phyloP scores from a whole-genome alignment of 2,888 invertebrate species.

The Sesamia inferens region DNA sequence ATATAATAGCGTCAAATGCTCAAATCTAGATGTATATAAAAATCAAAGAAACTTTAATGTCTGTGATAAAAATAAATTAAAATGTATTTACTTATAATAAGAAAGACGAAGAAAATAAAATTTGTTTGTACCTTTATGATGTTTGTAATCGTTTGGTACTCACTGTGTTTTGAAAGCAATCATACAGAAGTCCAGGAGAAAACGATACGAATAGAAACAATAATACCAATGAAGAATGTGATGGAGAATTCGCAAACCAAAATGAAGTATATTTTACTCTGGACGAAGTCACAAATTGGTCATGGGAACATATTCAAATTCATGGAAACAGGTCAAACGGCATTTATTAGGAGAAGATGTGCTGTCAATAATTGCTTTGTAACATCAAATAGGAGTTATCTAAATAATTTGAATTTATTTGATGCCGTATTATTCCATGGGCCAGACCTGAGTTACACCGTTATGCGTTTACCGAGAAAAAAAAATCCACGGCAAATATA shows the following conservation, averaged over 20 bases:
- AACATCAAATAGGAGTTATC: conserved; percentile 23
- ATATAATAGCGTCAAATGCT: too few species aligned
- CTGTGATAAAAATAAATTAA: not conserved
- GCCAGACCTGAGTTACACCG: conserved; percentile 1
- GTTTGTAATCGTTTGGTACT: not conserved
- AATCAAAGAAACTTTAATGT: too few species aligned
- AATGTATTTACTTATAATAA: not conserved
- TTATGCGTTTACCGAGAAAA: conserved; percentile 11
- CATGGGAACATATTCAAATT: conserved; percentile 12
- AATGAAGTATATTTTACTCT: conserved; percentile 38
- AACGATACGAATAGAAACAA: not conserved
- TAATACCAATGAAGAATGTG: not conserved
- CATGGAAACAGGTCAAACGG: conserved; percentile 24
- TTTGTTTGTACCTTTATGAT: not conserved
- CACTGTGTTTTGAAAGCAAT: not conserved
- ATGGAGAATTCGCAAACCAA: not conserved
- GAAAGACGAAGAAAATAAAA: not conserved
- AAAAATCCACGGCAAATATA: conserved; percentile 32
- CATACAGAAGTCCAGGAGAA: not conserved
- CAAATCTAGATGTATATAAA: not conserved
- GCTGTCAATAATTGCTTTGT: conserved; percentile 28
- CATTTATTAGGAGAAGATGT: conserved; percentile 24
- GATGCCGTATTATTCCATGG: conserved; percentile 38
- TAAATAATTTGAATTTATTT: conserved; percentile 21
- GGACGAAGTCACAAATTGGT: conserved; percentile 20